phyloP scores from a whole-genome alignment of 2,797 vertebrate species.

The Clarias platycephalus region DNA sequence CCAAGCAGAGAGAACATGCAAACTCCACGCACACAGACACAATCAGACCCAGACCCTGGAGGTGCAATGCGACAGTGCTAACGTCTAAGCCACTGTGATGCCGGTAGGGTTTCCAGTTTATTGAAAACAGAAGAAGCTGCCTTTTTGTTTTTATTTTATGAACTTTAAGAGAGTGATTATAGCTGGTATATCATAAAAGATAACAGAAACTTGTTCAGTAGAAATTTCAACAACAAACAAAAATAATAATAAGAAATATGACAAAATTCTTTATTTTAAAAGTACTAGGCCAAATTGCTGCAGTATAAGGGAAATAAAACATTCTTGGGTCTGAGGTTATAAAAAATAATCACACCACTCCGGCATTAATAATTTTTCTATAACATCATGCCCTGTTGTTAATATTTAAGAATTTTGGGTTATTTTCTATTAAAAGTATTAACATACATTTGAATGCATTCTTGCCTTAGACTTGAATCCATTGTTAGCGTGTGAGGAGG shows the following conservation, averaged over 20 bases:
- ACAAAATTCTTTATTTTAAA: background rate
- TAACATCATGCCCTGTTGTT: background rate
- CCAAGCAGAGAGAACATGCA: too few species aligned
- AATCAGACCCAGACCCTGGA: too few species aligned
- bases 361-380: background rate
- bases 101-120: background rate
- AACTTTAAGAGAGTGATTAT: too few species aligned
- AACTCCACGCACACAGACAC: too few species aligned
- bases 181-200: background rate
- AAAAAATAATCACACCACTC: background rate
- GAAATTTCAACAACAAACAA: background rate
- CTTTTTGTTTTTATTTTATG: background rate
- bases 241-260: background rate
- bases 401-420: background rate
- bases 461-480: background rate
- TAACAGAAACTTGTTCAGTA: background rate
- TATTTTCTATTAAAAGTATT: background rate
- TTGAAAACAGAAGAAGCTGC: background rate
- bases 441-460: background rate
- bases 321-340: background rate
- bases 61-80: too few species aligned
- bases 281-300: background rate
- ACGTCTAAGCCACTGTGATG: too few species aligned
- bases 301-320: background rate
- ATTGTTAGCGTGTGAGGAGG: background rate